A percentile compares a stretch with the other conserved stretches of the same genome.
Conservation (phyloP, 2,888 invertebrate species). For the Pimpla rufipes region DNA sequence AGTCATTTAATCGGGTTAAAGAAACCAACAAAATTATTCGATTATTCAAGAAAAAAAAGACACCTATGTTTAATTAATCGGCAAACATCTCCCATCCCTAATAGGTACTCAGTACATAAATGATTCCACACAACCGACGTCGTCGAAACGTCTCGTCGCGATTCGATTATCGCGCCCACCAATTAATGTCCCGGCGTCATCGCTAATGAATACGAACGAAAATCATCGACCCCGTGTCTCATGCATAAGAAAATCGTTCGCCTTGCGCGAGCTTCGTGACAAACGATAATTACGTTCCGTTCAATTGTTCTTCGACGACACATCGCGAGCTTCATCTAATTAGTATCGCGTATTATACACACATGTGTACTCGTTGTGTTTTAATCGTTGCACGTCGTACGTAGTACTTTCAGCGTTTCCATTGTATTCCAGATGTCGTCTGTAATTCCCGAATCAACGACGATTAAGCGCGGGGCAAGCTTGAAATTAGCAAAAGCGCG, state of each 20-base stretch:
- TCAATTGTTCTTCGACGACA: constrained; percentile 33
- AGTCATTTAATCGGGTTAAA: too few species aligned
- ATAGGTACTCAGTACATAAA: neutral
- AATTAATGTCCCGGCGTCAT: constrained; percentile 30
- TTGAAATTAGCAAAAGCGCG: constrained; percentile 42
- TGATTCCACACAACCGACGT: neutral
- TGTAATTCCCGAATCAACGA: constrained; percentile 52
- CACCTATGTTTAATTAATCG: too few species aligned
- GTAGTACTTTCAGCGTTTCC: constrained; percentile 26
- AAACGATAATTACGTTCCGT: constrained; percentile 44
- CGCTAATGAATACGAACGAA: neutral
- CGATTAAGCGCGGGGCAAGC: constrained; percentile 25
- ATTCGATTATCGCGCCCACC: constrained; percentile 8
- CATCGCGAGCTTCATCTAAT: constrained; percentile 23
- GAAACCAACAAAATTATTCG: too few species aligned
- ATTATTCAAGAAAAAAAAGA: too few species aligned
- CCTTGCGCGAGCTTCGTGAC: constrained; percentile 16
- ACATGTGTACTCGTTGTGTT: constrained; percentile 23
- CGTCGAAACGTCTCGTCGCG: neutral
- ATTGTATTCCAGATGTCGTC: constrained; percentile 40
- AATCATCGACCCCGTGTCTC: constrained; percentile 7
- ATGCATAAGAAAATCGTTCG: constrained; percentile 3
- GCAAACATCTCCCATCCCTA: too few species aligned
- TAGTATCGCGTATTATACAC: neutral
- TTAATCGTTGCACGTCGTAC: too few species aligned